A percentile compares a stretch with the other conserved stretches of the same genome.
These are phyloP conservation scores for Erebia epiphron DNA, from an alignment of 2,888 invertebrate genomes.

Conservation along the genomic window DNA sequence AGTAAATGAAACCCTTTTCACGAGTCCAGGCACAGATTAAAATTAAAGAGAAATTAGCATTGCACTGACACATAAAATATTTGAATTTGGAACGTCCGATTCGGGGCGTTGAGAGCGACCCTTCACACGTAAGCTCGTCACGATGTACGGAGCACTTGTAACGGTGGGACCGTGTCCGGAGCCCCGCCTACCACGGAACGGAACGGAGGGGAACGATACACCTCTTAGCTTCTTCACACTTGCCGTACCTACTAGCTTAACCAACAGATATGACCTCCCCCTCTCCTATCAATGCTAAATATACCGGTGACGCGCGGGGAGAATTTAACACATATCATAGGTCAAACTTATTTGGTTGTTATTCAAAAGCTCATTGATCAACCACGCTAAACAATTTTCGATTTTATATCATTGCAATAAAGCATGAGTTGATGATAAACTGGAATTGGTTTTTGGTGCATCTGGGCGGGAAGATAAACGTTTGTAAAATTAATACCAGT, in stretches of 20 bases:
- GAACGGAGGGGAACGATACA: constrained; percentile 69
- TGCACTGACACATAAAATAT: constrained; percentile 38
- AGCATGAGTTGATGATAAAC: constrained; percentile 34
- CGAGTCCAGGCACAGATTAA: constrained; percentile 25
- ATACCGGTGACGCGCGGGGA: constrained; percentile 20
- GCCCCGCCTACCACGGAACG: constrained; percentile 72
- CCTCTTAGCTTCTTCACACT: constrained; percentile 81
- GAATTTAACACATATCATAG: constrained; percentile 43
- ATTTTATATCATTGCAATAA: constrained; percentile 43
- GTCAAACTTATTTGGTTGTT: constrained; percentile 51
- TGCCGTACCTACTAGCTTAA: constrained; percentile 73
- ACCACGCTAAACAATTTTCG: constrained; percentile 43
- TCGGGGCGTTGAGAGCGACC: constrained; percentile 38
- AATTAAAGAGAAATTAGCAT: constrained; percentile 25
- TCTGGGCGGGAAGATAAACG: constrained; percentile 68
- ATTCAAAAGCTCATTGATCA: constrained; percentile 49
- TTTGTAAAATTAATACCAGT: constrained; percentile 65
- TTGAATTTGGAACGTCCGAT: constrained; percentile 49
- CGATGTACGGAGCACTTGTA: constrained; percentile 71
- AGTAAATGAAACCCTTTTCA: constrained; percentile 18
- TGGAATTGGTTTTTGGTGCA: constrained; percentile 56
- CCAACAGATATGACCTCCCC: constrained; percentile 56
- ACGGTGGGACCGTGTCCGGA: constrained; percentile 61
- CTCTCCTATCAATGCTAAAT: constrained; percentile 45
- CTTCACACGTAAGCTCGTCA: constrained; percentile 67